A percentile compares a stretch with the other conserved stretches of the same genome.
Evolutionary conservation across 2,797 vertebrate species (phyloP).

Genomic region (Gallirallus australis): DNA sequence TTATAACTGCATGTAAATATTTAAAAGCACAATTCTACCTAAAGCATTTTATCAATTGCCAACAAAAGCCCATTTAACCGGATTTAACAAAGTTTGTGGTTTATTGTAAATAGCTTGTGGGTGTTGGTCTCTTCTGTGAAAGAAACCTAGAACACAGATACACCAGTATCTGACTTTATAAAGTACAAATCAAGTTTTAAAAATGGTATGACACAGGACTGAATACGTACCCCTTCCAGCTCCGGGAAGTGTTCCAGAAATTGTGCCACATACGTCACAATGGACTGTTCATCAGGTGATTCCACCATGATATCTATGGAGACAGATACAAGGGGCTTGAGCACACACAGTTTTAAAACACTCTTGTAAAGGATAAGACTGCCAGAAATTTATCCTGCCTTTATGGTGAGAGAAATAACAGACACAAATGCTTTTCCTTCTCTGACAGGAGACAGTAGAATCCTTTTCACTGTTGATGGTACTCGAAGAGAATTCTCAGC

Average conservation of each 20-base stretch:
- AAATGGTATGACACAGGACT: neutral
- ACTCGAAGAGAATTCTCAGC: neutral
- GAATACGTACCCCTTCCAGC: constrained; percentile 87
- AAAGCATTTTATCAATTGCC: neutral
- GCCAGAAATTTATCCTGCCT: neutral
- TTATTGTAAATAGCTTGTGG: neutral
- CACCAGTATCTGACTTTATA: neutral
- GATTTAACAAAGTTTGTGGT: neutral
- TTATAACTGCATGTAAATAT: neutral
- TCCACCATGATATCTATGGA: constrained; percentile 89
- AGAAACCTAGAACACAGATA: neutral
- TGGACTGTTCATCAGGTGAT: constrained; percentile 91
- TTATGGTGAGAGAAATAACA: neutral
- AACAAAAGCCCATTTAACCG: neutral
- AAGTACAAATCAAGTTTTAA: neutral
- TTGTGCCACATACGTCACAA: constrained; percentile 95
- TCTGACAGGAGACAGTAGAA: neutral
- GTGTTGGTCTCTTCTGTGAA: neutral
- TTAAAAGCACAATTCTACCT: neutral
- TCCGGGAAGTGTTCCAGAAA: constrained; percentile 96
- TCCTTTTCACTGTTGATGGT: neutral
- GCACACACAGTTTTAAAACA: neutral
- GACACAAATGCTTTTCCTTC: neutral
- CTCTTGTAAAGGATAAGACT: neutral
- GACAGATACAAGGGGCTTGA: constrained; percentile 19